Percentiles rank a stretch among this genome's conserved stretches.
Evolutionary conservation across 2,888 invertebrate genomes (phyloP).

Genomic region (Leucophora obtusa): DNA sequence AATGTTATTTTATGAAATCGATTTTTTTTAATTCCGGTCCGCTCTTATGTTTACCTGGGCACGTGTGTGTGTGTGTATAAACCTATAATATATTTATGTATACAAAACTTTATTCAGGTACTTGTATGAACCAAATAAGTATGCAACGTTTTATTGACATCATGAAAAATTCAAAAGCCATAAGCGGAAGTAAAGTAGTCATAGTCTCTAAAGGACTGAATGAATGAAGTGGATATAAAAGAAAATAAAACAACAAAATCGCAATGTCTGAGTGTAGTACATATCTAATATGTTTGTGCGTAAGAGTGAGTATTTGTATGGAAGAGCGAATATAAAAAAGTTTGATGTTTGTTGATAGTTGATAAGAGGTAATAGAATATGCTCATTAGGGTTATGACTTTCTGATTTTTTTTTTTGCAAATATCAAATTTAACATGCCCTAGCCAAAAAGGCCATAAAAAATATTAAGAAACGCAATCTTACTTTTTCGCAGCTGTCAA

Average conservation of each 20-base stretch:
- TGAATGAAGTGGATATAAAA: constrained; percentile 21
- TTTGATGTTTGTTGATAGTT: not conserved
- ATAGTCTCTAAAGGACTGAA: constrained; percentile 37
- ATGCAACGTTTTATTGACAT: constrained; percentile 59
- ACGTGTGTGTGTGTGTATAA: no score
- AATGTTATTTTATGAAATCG: no score
- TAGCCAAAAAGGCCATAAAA: no score
- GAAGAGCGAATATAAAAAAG: not conserved
- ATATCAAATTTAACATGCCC: no score
- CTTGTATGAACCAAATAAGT: constrained; percentile 16
- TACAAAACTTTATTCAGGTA: not conserved
- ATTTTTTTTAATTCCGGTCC: no score
- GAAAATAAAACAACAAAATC: constrained; percentile 31
- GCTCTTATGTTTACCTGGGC: no score
- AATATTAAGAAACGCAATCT: no score
- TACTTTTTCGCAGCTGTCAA: no score
- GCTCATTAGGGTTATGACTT: no score
- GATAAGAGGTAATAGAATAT: not conserved
- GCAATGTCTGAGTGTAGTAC: not conserved
- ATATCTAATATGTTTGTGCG: no score
- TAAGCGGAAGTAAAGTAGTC: constrained; percentile 62
- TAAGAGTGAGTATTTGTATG: no score
- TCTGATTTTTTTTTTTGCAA: no score
- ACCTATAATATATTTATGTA: not conserved
- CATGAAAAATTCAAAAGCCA: constrained; percentile 61